Evolutionary conservation across 2,797 vertebrate genomes (phyloP).

Genomic region (Pangasius macronema): DNA sequence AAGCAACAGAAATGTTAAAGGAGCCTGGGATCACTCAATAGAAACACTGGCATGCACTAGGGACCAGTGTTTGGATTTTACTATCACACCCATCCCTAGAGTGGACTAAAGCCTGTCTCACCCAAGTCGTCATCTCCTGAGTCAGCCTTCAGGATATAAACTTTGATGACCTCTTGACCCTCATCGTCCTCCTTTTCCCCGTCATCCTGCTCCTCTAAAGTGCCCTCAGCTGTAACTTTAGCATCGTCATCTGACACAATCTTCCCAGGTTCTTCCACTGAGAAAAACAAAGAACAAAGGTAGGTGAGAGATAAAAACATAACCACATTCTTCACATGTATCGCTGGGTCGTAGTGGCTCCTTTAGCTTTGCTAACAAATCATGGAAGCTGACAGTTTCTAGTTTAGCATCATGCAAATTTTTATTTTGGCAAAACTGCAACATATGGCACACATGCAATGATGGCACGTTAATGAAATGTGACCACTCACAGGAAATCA

Average conservation of each 20-base stretch:
- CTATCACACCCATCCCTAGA: background rate
- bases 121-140: slow-evolving; percentile 86
- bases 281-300: background rate
- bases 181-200: slow-evolving; percentile 81
- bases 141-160: slow-evolving; percentile 90
- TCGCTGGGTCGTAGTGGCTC: background rate
- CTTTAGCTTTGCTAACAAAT: background rate
- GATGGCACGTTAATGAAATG: background rate
- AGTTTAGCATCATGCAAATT: background rate
- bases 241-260: slow-evolving; percentile 80
- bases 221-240: slow-evolving; percentile 78
- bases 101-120: slow-evolving; percentile 59
- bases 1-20: background rate
- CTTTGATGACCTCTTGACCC: slow-evolving; percentile 87
- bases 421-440: background rate
- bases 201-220: slow-evolving; percentile 67
- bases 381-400: too few species aligned
- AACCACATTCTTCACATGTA: background rate
- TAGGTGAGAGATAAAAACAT: background rate
- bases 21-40: background rate
- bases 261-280: slow-evolving; percentile 87
- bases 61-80: background rate
- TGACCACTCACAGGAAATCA: slow-evolving; percentile 87
- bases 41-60: background rate
- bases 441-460: background rate